Evolutionary conservation across 2,113 vertebrate species (phyloP), one percentile per base, ranked within the genome.

Genomic region (Cyprinodon variegatus): DNA sequence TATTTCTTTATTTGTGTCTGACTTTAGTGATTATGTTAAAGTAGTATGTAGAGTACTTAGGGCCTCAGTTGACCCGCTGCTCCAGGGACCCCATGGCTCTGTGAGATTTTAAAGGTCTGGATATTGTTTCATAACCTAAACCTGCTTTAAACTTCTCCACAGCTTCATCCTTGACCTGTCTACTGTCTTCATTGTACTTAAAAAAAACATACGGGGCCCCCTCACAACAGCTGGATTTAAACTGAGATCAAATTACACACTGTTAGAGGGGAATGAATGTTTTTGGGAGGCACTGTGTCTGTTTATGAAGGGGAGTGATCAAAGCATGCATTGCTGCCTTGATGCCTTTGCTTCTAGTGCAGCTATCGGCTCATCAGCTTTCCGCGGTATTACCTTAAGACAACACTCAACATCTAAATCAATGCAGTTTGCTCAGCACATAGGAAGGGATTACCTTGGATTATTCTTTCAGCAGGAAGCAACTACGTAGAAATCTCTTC

Each of bases 391-490:
- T 68, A 79, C 73, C 85, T 73, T 40, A 69, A 81, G 78, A 84
- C 66, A 72, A 53, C 29, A 3, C 67, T 68, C 72, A 72, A 65
- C 46, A 68, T 45, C 78, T 37, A 67, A 82, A 87, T 85, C 36
- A 39, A 74, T 67, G 69, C 70, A 67, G 77, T 84, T 29, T 78
- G 65, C 72, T 79, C 64, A 64, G 67, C 73, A 86, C 68, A 75
- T 68, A 41, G 7, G 45, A 81, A 86, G 37, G 83, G 79, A 89
- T 88, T 83, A 88, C 84, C 81, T 90, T 84, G 76, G 82, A 87
- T 77, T 86, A 81, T 86, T 90, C 59, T 65, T 83, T 81, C 68
- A 79, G 66, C 69, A 68, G 82, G 84, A 81, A 86, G 73, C 74
- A 73, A 1, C 50, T 10, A 38, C 71, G 40, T 76, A 63, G 11